Conservation (phyloP, 1,140 invertebrate species). For the Anastatus disparis region DNA sequence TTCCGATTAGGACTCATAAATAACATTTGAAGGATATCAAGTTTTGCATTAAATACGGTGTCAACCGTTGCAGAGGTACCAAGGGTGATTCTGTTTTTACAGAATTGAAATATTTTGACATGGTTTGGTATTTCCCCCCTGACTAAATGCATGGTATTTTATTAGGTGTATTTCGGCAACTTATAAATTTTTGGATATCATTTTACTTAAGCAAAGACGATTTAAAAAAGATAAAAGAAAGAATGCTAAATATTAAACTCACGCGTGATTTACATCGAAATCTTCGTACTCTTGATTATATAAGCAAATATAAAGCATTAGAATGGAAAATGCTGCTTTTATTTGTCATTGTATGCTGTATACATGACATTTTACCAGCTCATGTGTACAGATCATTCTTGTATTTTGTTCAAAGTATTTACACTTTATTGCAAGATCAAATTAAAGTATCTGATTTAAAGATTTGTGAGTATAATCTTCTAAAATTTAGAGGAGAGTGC, state of each 20-base stretch:
- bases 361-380: not conserved
- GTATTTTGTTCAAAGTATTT: not conserved
- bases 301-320: not conserved
- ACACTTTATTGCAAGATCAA: not conserved
- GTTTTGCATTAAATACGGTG: not conserved
- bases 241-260: not conserved
- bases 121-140: not conserved
- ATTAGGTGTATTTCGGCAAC: not conserved
- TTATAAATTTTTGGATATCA: not conserved
- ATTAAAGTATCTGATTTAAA: slow-evolving; percentile 1
- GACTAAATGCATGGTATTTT: not conserved
- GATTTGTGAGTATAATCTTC: not conserved
- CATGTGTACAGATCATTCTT: not conserved
- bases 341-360: not conserved
- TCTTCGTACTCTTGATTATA: no score
- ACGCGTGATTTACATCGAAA: no score
- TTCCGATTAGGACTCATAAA: not conserved
- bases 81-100: not conserved
- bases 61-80: not conserved
- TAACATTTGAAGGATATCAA: not conserved
- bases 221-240: not conserved
- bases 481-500: not conserved
- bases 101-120: not conserved
- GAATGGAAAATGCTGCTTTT: not conserved
- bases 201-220: not conserved